Conservation (phyloP, 2,113 vertebrate genomes). For the Pedetes capensis region DNA sequence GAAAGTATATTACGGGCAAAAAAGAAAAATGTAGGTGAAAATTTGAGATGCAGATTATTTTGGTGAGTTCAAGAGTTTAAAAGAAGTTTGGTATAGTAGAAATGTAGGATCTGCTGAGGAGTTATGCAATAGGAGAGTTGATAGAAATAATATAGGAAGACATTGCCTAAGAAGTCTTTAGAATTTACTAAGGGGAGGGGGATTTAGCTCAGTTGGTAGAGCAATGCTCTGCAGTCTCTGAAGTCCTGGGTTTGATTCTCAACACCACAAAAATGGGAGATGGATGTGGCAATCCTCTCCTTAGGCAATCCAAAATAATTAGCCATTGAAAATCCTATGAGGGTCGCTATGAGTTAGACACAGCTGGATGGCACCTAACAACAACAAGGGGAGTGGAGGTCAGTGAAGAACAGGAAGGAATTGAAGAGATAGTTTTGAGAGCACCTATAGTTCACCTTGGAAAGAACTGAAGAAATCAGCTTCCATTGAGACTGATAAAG, state of each 20-base stretch:
- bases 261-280: too few species aligned
- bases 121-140: rapidly evolving
- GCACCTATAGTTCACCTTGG: neutral
- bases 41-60: neutral
- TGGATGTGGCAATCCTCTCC: too few species aligned
- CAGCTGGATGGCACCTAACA: too few species aligned
- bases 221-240: too few species aligned
- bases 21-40: neutral
- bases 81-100: neutral
- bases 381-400: too few species aligned
- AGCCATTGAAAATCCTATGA: too few species aligned
- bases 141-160: too few species aligned
- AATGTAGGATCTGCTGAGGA: neutral
- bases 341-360: too few species aligned
- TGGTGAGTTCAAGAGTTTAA: neutral
- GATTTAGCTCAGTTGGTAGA: too few species aligned
- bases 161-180: neutral
- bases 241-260: too few species aligned
- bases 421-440: neutral
- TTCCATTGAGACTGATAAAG: neutral
- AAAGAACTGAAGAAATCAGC: neutral
- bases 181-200: rapidly evolving
- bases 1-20: neutral
- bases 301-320: too few species aligned
- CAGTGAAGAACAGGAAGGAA: neutral